Conservation (phyloP, 2,888 invertebrate genomes). For the Agrotis clavis region DNA sequence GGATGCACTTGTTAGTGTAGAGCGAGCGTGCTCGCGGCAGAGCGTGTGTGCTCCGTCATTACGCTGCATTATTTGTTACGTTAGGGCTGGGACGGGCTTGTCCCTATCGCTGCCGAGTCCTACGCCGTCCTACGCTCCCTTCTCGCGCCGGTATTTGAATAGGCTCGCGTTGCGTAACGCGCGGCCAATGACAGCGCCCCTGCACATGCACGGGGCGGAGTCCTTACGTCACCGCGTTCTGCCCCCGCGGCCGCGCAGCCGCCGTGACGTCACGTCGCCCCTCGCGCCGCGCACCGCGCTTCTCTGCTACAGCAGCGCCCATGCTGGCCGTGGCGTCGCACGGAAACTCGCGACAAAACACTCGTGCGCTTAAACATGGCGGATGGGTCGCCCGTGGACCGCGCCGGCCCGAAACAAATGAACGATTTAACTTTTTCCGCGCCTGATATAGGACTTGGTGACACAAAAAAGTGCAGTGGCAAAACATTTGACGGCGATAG, state of each 20-base stretch:
- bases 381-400: constrained; percentile 94
- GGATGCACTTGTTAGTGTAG: constrained; percentile 81
- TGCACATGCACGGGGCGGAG: constrained; percentile 91
- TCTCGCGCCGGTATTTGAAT: constrained; percentile 85
- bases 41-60: constrained; percentile 77
- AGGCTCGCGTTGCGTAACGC: constrained; percentile 88
- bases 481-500: constrained; percentile 82
- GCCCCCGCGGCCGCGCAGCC: constrained; percentile 89
- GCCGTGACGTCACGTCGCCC: constrained; percentile 88
- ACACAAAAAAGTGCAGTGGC: constrained; percentile 91
- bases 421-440: constrained; percentile 91
- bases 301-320: constrained; percentile 83
- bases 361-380: constrained; percentile 95
- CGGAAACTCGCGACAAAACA: constrained; percentile 88
- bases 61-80: constrained; percentile 86
- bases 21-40: constrained; percentile 60
- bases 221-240: constrained; percentile 88
- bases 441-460: constrained; percentile 87
- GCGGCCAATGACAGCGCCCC: constrained; percentile 89
- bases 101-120: constrained; percentile 83
- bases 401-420: constrained; percentile 91
- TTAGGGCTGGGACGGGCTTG: constrained; percentile 86
- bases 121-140: constrained; percentile 87
- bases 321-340: constrained; percentile 78
- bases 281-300: constrained; percentile 76